These are phyloP conservation scores for Toxotes chatareus DNA, from an alignment of 2,113 vertebrate genomes.

Conservation along the genomic window DNA sequence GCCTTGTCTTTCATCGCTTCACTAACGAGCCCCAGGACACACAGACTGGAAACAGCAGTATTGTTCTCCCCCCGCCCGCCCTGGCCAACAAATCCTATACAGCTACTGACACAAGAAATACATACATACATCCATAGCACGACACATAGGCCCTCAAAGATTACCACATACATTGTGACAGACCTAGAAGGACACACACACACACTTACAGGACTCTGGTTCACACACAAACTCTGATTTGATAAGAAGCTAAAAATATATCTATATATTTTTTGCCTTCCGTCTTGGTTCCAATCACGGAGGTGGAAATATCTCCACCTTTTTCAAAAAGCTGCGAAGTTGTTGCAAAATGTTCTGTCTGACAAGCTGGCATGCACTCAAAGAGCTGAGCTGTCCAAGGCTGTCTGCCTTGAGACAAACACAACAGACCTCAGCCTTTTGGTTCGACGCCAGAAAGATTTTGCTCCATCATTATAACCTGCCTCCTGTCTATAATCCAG, in stretches of 20 bases:
- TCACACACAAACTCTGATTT: constrained; percentile 10
- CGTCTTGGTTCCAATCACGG: constrained; percentile 15
- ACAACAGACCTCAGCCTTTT: constrained; percentile 56
- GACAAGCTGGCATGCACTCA: constrained; percentile 52
- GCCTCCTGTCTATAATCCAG: constrained; percentile 59
- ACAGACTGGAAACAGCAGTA: constrained; percentile 77
- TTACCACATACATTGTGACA: constrained; percentile 22
- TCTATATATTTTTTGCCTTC: background rate
- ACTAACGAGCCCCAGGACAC: constrained; percentile 82
- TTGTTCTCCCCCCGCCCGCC: constrained; percentile 70
- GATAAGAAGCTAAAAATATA: background rate
- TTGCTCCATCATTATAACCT: constrained; percentile 64
- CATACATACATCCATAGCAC: constrained; percentile 44
- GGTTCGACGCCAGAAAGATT: constrained; percentile 47
- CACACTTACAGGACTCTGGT: background rate
- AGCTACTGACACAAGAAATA: constrained; percentile 63
- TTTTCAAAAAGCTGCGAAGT: constrained; percentile 48
- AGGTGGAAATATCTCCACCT: constrained; percentile 36
- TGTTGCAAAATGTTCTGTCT: constrained; percentile 37
- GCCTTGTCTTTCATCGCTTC: constrained; percentile 76
- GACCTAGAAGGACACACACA: constrained; percentile 21
- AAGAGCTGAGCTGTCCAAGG: constrained; percentile 50
- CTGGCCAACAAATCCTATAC: constrained; percentile 37
- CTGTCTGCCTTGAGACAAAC: constrained; percentile 53
- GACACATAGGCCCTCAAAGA: constrained; percentile 31